Conservation (phyloP, 2,113 vertebrate genomes). For the Quiscalus mexicanus region DNA sequence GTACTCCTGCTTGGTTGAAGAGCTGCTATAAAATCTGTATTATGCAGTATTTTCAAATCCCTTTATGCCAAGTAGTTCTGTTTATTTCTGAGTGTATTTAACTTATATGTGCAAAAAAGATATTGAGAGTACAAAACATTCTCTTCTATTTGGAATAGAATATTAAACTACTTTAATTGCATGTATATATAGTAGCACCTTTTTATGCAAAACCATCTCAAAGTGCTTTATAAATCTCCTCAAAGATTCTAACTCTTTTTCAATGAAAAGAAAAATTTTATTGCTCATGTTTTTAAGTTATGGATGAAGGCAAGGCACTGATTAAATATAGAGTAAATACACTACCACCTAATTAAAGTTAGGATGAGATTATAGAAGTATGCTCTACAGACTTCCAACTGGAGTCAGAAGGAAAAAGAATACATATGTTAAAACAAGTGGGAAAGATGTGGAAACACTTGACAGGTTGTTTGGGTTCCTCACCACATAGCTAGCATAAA, state of each 20-base stretch:
- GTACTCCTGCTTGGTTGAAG: not conserved
- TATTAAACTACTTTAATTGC: not conserved
- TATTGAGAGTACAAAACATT: not conserved
- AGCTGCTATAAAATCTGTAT: not conserved
- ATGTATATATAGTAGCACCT: not conserved
- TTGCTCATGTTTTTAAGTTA: not conserved
- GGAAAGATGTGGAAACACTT: not conserved
- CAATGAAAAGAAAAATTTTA: not conserved
- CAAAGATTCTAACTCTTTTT: not conserved
- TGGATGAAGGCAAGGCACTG: not conserved
- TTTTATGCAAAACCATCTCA: slow-evolving; percentile 32
- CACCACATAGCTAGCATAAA: not conserved
- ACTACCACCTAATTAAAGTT: not conserved
- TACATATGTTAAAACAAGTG: not conserved
- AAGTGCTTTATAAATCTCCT: slow-evolving; percentile 34
- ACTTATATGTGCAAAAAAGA: not conserved
- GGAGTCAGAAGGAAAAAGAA: not conserved
- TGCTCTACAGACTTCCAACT: not conserved
- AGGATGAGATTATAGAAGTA: not conserved
- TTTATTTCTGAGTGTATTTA: not conserved
- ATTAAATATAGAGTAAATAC: slow-evolving; percentile 9
- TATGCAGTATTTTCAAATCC: not conserved
- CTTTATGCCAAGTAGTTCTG: not conserved
- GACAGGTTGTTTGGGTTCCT: not conserved
- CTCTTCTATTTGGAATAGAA: not conserved